Percentiles rank a stretch among this genome's conserved stretches.
Evolutionary conservation across 2,113 vertebrate species (phyloP).

Genomic region (Phaethon lepturus): DNA sequence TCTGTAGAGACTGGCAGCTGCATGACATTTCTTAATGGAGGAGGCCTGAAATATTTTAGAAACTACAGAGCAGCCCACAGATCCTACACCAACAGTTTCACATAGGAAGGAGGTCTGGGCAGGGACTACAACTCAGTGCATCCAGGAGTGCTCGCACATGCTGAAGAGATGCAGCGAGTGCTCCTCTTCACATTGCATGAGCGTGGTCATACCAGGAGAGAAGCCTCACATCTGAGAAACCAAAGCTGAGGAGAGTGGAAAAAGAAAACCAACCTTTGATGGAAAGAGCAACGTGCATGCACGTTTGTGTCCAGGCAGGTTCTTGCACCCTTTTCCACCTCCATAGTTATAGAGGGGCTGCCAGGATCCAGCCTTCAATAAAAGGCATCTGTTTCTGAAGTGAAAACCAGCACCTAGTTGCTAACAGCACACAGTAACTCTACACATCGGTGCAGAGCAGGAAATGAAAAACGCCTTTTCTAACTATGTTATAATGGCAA

Average conservation of each 20-base stretch:
- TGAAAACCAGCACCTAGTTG: constrained; percentile 10
- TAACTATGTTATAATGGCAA: constrained; percentile 49
- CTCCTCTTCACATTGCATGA: background rate
- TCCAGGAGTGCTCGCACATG: background rate
- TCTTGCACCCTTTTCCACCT: background rate
- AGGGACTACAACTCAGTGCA: background rate
- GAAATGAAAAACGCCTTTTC: constrained; percentile 53
- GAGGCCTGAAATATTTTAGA: background rate
- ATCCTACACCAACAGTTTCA: background rate
- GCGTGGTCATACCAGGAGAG: background rate
- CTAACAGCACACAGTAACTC: constrained; percentile 13
- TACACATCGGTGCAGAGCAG: constrained; percentile 13
- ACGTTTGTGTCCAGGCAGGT: background rate
- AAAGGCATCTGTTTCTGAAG: constrained; percentile 34
- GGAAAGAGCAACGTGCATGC: background rate
- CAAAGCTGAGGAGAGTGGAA: background rate
- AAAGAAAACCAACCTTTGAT: background rate
- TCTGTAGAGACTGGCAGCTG: background rate
- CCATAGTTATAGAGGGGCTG: background rate
- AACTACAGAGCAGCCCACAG: background rate
- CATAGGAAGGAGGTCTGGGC: background rate
- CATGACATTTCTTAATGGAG: background rate
- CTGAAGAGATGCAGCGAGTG: background rate
- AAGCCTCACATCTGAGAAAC: background rate
- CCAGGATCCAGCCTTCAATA: constrained; percentile 16